Conservation (phyloP, 2,888 invertebrate genomes). For the Drosophila prolongata region DNA sequence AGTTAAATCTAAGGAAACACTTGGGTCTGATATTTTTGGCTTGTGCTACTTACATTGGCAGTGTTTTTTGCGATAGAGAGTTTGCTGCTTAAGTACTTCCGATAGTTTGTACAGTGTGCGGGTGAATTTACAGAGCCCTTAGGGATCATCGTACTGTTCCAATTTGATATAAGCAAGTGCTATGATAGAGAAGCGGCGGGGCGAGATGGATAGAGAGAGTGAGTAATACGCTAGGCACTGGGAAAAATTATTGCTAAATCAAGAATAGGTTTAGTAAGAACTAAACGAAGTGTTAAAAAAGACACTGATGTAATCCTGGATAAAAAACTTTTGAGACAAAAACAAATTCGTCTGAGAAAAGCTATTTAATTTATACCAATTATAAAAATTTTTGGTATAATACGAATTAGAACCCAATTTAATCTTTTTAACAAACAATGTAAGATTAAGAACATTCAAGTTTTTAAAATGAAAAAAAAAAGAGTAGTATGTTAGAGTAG, state of each 20-base stretch:
- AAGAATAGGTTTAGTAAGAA: not conserved
- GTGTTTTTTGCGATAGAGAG: slow-evolving; percentile 37
- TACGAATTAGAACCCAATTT: no score
- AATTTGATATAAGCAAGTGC: slow-evolving; percentile 84
- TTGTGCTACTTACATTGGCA: slow-evolving; percentile 63
- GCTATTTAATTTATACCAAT: no score
- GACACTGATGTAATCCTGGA: no score
- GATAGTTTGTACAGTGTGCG: slow-evolving; percentile 50
- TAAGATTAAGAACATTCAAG: no score
- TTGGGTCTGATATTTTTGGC: not conserved
- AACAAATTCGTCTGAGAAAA: no score
- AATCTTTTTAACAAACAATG: no score
- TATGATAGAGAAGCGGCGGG: slow-evolving; percentile 65
- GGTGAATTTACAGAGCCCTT: slow-evolving; percentile 55
- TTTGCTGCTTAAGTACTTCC: slow-evolving; percentile 43
- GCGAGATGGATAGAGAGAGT: slow-evolving; percentile 29
- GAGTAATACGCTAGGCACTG: slow-evolving; percentile 30
- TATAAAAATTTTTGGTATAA: no score
- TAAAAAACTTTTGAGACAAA: no score
- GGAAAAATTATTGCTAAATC: not conserved
- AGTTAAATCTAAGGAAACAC: not conserved
- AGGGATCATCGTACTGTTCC: slow-evolving; percentile 82
- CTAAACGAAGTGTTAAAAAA: no score
- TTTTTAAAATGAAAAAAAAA: no score
- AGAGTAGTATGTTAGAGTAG: no score